A percentile compares a stretch with the other conserved stretches of the same genome.
Conservation (phyloP, 1,140 invertebrate genomes). For the Steinernema khuongi region DNA sequence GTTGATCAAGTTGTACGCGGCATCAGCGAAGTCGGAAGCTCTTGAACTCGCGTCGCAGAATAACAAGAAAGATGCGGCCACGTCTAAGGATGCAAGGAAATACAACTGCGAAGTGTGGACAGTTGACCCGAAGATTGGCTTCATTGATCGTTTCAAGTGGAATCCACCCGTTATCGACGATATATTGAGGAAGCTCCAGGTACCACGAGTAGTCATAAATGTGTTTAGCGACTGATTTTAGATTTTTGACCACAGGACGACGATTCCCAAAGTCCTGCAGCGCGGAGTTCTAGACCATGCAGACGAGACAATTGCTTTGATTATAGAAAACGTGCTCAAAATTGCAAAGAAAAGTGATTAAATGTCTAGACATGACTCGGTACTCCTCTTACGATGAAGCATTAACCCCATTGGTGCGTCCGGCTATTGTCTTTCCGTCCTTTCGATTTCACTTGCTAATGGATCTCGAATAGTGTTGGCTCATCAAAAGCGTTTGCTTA, state of each 20-base stretch:
- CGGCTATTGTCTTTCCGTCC: too few relatives aligned
- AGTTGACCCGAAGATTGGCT: conserved; percentile 89
- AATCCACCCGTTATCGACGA: conserved; percentile 54
- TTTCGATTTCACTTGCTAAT: too few relatives aligned
- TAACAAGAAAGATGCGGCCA: conserved; percentile 22
- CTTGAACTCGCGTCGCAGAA: conserved; percentile 11
- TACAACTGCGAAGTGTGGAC: conserved; percentile 95
- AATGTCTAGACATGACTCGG: too few relatives aligned
- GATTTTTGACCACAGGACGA: conserved; percentile 90
- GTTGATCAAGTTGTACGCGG: conserved; percentile 39
- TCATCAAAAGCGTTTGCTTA: too few relatives aligned
- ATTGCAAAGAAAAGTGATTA: conserved; percentile 22
- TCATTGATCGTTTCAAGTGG: conserved; percentile 54
- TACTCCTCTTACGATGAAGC: too few relatives aligned
- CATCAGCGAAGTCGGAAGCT: background rate
- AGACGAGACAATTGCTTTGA: conserved; percentile 70
- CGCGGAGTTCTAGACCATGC: conserved; percentile 91
- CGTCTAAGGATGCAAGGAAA: conserved; percentile 38
- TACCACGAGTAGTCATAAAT: conserved; percentile 9
- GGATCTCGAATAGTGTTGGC: too few relatives aligned
- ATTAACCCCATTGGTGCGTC: too few relatives aligned
- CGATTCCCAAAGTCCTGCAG: conserved; percentile 98
- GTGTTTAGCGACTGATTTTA: conserved; percentile 53
- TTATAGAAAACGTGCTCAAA: conserved; percentile 25
- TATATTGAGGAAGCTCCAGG: conserved; percentile 48